Percentiles rank a stretch among this genome's conserved stretches.
phyloP scores from a whole-genome alignment of 1,140 invertebrate genomes.

The Spodoptera frugiperda region DNA sequence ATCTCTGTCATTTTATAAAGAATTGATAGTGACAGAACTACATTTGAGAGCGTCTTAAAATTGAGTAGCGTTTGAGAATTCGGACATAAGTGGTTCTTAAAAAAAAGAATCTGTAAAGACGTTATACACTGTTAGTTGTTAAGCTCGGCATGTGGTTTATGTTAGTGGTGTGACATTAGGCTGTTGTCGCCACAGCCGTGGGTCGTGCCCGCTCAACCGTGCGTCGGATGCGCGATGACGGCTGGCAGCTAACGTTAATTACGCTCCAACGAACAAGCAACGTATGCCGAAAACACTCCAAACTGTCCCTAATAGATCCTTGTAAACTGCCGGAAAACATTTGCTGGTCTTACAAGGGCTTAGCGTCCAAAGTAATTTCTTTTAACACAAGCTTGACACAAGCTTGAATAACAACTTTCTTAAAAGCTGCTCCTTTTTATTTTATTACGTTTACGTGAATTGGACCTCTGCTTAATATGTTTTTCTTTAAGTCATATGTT shows the following conservation, averaged over 20 bases:
- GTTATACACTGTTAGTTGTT: not conserved
- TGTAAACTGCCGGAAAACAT: conserved; percentile 41
- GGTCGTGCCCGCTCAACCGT: conserved; percentile 63
- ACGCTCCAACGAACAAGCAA: conserved; percentile 62
- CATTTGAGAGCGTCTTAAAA: too few relatives aligned
- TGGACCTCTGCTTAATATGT: too few relatives aligned
- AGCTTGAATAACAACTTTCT: not conserved
- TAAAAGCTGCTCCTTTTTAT: not conserved
- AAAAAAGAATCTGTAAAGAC: not conserved
- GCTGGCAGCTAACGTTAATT: conserved; percentile 76
- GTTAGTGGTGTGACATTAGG: conserved; percentile 28
- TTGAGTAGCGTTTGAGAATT: too few relatives aligned
- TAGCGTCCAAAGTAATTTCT: conserved; percentile 17
- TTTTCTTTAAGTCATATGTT: too few relatives aligned
- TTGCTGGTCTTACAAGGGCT: conserved; percentile 27
- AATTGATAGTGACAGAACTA: too few relatives aligned
- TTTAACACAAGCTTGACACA: not conserved
- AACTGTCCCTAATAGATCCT: conserved; percentile 36
- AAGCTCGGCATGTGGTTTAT: conserved; percentile 6
- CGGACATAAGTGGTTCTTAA: too few relatives aligned
- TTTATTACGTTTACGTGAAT: too few relatives aligned
- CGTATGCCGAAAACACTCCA: conserved; percentile 48
- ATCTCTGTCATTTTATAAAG: too few relatives aligned
- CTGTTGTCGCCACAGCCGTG: conserved; percentile 15
- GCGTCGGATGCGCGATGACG: conserved; percentile 71